Evolutionary conservation across 2,113 vertebrate genomes (phyloP).

Genomic region (Acanthisitta chloris): DNA sequence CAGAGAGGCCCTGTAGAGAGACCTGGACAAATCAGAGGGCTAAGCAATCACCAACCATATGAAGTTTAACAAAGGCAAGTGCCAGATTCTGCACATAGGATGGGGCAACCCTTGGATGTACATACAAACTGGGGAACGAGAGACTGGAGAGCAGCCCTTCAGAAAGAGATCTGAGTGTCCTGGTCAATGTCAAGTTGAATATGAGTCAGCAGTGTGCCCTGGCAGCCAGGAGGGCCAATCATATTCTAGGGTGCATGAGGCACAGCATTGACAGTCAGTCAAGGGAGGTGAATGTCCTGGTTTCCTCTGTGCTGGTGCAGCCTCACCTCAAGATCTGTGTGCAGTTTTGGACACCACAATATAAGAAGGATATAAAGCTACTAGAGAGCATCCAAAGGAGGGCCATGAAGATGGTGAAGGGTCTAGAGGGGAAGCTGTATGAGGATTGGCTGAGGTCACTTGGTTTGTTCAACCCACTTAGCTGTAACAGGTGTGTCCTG

Average conservation of each 20-base stretch:
- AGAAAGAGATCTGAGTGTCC: background rate
- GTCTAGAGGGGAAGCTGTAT: background rate
- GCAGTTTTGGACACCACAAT: no score
- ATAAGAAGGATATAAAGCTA: background rate
- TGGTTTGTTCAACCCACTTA: background rate
- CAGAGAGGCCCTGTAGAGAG: background rate
- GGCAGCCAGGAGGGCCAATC: background rate
- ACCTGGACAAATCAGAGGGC: background rate
- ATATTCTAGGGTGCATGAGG: background rate
- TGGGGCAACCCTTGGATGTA: background rate
- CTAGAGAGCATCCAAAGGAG: background rate
- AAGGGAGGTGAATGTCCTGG: background rate
- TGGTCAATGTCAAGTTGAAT: background rate
- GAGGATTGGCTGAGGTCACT: background rate
- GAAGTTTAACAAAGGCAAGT: no score
- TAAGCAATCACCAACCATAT: no score
- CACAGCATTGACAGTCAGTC: background rate
- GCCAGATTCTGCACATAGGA: background rate
- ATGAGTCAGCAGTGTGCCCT: background rate
- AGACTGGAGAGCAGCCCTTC: background rate
- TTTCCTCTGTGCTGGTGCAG: background rate
- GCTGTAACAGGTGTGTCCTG: no score
- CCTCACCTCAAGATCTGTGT: no score
- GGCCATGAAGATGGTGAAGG: background rate
- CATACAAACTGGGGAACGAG: background rate